Evolutionary conservation across 2,113 vertebrate species (phyloP), one percentile per base, ranked within the genome.

Genomic region (Bubo scandiacus): DNA sequence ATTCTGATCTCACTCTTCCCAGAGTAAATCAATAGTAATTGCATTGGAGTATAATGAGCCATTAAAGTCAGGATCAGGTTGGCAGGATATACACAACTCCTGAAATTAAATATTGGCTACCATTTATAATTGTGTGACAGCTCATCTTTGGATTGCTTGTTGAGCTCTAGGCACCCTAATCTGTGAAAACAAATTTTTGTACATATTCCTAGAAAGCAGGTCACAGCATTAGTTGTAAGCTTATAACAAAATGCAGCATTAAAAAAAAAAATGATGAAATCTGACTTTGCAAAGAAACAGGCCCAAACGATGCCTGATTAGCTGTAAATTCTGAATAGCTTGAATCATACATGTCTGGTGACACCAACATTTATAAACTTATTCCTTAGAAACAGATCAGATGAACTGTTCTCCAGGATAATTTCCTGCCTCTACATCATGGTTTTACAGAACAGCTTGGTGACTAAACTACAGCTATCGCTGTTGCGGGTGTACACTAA

Each of bases 401-500:
- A 66, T 19, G 22, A 74, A 45, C 32, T 52, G 3, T 15, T 49
- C 45, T 38, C 27, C 10, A 23, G n/a, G 54, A 23, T 7, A 38
- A 52, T 30, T 85, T 57, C 32, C 42, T 74, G 23, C 68, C 81
- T 38, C 9, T 9, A 6, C 40, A 54, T 11, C 27, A 7, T 1
- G 2, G 19, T 43, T 74, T 70, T n/a, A 19, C 19, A 42, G 25
- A 47, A 47, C 12, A n/a, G 9, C 27, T 73, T 34, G 25, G 49
- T 72, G n/a, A 78, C 52, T 29, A 59, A 82, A 36, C 22, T 25
- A 20, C 12, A 72, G 19, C 17, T 65, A 20, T 3, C 34, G 18
- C 13, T 43, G 27, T 5, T 5, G 10, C 51, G 34, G 30, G 3
- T 8, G 12, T 11, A 36, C 5, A 2, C 3, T 2, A 36, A 15